These are phyloP conservation scores for Myotis pilosus DNA, from an alignment of 2,797 vertebrate species.

Conservation along the genomic window DNA sequence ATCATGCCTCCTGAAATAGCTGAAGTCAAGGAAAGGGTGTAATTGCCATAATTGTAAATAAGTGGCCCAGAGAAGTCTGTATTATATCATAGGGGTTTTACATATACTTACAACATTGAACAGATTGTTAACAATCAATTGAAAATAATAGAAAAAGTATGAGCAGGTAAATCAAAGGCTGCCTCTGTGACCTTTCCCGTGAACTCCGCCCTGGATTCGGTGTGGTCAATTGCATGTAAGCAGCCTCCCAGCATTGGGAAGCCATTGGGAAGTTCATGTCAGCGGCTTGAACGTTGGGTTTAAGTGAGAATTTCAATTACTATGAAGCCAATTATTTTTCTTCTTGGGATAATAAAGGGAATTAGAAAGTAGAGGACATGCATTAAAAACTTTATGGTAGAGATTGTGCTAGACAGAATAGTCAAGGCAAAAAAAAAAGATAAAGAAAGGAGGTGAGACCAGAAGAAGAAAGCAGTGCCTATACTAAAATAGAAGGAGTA, in stretches of 20 bases:
- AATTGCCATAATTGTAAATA: conserved; percentile 70
- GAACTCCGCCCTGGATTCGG: conserved; percentile 8
- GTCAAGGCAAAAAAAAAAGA: not conserved
- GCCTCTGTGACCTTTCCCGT: conserved; percentile 50
- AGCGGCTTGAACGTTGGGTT: conserved; percentile 36
- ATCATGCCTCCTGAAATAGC: conserved; percentile 38
- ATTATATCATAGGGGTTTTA: conserved; percentile 63
- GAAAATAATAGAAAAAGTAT: conserved; percentile 69
- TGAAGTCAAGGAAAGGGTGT: conserved; percentile 55
- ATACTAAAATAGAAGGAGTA: not conserved
- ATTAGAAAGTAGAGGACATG: not conserved
- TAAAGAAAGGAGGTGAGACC: not conserved
- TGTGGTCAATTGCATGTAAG: conserved; percentile 36
- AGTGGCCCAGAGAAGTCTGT: conserved; percentile 54
- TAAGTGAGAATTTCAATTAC: conserved; percentile 58
- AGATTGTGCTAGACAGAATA: not conserved
- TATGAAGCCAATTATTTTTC: conserved; percentile 45
- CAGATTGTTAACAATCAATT: conserved; percentile 62
- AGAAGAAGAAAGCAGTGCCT: not conserved
- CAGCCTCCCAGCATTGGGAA: conserved; percentile 51
- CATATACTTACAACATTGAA: conserved; percentile 63
- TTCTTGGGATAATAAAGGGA: not conserved
- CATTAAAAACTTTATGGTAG: not conserved
- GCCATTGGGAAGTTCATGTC: too few species aligned
- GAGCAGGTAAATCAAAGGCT: conserved; percentile 60